Evolutionary conservation across 2,888 invertebrate species (phyloP).

Genomic region (Odontothrips loti): DNA sequence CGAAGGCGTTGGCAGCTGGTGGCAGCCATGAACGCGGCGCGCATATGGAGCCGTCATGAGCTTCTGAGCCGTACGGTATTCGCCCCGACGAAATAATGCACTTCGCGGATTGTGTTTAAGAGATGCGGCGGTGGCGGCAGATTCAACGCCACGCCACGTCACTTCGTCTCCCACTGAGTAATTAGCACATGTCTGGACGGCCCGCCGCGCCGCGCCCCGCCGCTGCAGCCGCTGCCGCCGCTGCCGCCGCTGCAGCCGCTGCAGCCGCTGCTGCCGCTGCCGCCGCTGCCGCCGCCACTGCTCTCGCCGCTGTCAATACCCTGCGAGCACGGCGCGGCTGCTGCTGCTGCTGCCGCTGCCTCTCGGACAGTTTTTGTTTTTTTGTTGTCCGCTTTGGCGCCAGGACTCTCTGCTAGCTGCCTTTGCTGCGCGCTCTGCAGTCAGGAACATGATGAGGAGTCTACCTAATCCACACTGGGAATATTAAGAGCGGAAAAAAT

Average conservation of each 20-base stretch:
- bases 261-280: not conserved
- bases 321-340: not conserved
- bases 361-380: not conserved
- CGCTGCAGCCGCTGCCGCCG: not conserved
- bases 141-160: not conserved
- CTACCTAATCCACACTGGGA: too few species aligned
- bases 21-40: too few species aligned
- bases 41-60: too few species aligned
- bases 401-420: not conserved
- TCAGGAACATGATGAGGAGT: too few species aligned
- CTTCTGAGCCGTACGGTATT: too few species aligned
- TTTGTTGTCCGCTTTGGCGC: not conserved
- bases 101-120: constrained; percentile 14
- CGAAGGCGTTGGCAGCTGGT: too few species aligned
- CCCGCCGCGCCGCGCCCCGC: not conserved
- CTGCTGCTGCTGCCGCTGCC: not conserved
- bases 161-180: not conserved
- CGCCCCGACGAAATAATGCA: not conserved
- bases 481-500: too few species aligned
- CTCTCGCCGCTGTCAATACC: not conserved
- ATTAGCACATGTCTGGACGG: constrained; percentile 22
- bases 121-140: not conserved
- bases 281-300: not conserved
- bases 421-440: too few species aligned
- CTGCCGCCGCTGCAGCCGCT: not conserved